Base-by-base conservation (phyloP, 2,113 vertebrate genomes). In the Phylloscopus trochilus region DNA sequence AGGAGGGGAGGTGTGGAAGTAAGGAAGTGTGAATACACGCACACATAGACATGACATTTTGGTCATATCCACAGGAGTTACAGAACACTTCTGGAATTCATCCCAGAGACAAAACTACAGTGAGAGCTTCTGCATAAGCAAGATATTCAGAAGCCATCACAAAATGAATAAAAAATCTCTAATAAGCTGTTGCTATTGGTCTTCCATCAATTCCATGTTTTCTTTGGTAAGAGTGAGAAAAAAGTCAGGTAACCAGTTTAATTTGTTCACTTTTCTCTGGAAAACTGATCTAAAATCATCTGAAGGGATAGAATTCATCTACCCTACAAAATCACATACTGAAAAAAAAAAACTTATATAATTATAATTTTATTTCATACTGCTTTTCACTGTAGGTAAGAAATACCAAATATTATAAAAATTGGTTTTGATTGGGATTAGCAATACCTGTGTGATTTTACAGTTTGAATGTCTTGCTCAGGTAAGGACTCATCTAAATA, bases 1-100 rank as follows among this genome's bases (percentile, higher is more conserved):
- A 11, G 6, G 7, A 20, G 6, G 15, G 0, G 5, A n/a, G 20
- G 7, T n/a, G 28, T 26, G 20, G n/a, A 37, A 35, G 8, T 12
- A 64, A 82, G 30, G 6, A 69, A 77, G 6, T 7, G 26, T 33
- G 39, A 72, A 24, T 19, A n/a, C 6, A 8, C 17, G 15, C 8
- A 10, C 17, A 22, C 3, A 9, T 27, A 16, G 8, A 35, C 2
- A 0, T 5, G 2, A 24, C 30, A 6, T 35, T 91, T 78, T n/a
- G 21, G 8, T 68, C 27, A 56, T 76, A 85, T 18, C 8, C 33
- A 31, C 31, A 39, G 9, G 17, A 83, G n/a, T 4, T 31, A 15
- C 21, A 72, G 30, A 90, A 68, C 24, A 28, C 11, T 72, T 58
- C 15, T 27, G 31, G 19, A 73, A 14, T 41, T n/a, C 22, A 86